Conservation (phyloP, 1,140 invertebrate species). For the Meteorus sp. region DNA sequence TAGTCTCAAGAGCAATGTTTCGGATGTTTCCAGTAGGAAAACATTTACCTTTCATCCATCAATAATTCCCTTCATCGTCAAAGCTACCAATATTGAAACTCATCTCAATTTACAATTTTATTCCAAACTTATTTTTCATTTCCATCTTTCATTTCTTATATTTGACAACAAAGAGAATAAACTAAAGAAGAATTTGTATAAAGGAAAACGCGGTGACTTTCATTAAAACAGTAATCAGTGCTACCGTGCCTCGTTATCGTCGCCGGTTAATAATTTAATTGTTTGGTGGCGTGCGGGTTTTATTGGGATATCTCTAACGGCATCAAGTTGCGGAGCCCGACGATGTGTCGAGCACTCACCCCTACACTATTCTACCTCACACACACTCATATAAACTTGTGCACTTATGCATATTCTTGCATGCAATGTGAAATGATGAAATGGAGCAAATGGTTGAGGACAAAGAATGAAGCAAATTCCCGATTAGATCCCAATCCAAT, state of each 20-base stretch:
- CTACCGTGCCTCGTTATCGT: constrained; percentile 50
- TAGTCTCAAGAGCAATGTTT: too few species aligned
- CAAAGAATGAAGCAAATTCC: not conserved
- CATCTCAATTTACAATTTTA: too few species aligned
- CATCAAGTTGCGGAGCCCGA: constrained; percentile 37
- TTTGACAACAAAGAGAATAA: too few species aligned
- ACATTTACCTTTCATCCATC: too few species aligned
- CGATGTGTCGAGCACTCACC: constrained; percentile 18
- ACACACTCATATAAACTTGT: not conserved
- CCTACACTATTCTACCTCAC: constrained; percentile 1
- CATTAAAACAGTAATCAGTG: constrained; percentile 55
- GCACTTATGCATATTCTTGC: not conserved
- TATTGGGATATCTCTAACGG: constrained; percentile 53
- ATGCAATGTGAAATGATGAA: not conserved
- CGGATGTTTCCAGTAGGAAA: too few species aligned
- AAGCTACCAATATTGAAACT: too few species aligned
- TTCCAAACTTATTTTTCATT: too few species aligned
- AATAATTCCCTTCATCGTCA: too few species aligned
- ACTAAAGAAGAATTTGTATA: not conserved
- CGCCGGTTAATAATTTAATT: constrained; percentile 59
- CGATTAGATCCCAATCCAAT: not conserved
- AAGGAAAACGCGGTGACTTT: constrained; percentile 31
- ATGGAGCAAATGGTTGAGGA: not conserved
- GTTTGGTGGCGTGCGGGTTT: constrained; percentile 52
- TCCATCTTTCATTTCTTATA: too few species aligned